Conservation (phyloP, 2,113 vertebrate species). For the Capreolus pygargus region DNA sequence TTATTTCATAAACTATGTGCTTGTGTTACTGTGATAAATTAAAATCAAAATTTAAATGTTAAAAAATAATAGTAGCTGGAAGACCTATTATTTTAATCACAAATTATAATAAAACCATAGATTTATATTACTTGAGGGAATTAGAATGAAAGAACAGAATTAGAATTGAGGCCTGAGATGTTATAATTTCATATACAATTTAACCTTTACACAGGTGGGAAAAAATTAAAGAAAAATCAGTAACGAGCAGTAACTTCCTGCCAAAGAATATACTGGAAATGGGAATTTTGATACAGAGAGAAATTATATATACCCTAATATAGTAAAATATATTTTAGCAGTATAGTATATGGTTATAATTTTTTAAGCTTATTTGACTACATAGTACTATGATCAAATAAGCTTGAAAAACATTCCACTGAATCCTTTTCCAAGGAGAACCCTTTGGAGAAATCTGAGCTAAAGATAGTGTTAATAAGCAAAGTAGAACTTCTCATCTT, state of each 20-base stretch:
- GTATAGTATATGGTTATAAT: background rate
- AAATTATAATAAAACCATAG: constrained; percentile 26
- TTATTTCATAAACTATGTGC: background rate
- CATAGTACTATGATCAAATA: background rate
- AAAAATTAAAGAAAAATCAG: constrained; percentile 2
- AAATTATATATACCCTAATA: constrained; percentile 12
- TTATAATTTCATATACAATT: constrained; percentile 43
- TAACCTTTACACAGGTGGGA: constrained; percentile 23
- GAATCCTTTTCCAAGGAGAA: background rate
- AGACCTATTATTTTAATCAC: background rate
- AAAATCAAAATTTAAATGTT: constrained; percentile 33
- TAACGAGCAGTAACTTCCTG: background rate
- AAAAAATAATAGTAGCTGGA: background rate
- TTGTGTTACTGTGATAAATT: background rate
- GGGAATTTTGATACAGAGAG: background rate
- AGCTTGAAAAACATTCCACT: background rate
- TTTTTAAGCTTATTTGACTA: background rate
- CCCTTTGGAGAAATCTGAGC: background rate
- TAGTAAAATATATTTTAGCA: background rate
- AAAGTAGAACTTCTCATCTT: background rate
- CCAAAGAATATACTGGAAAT: background rate
- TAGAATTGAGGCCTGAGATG: background rate
- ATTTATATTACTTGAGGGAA: constrained; percentile 23
- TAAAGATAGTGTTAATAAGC: background rate
- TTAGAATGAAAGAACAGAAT: constrained; percentile 11